Evolutionary conservation across 2,888 invertebrate genomes (phyloP), one percentile per base, ranked within the genome.

Genomic region (Thera obeliscata): DNA sequence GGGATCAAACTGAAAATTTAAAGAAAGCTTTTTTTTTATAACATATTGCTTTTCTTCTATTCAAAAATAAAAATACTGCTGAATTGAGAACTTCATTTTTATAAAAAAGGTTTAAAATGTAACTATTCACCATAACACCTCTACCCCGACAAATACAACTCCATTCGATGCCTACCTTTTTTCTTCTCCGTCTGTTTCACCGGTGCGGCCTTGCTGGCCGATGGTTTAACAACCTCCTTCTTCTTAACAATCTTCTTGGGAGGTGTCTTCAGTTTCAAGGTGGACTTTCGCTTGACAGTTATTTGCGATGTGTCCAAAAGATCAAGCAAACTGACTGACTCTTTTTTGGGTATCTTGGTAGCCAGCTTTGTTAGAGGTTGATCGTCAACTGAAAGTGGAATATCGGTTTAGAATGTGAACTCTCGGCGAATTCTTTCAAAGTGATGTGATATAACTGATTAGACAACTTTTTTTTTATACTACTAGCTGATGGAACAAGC

Each of bases 321-420:
- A 2, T 91, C 91, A 1, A 87, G 65, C 6, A 89, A 56, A 63
- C 91, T 89, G 0, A 88, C 87, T 0, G 86, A 73, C 56, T 92
- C 93, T 74, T 90, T 91, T 76, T 93, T 93, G 56, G 92, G 91
- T 43, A 87, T 76, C 82, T 88, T 91, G 52, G 80, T 87, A 0
- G 91, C 93, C 38, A 93, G 74, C 64, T 84, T 89, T 46, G 87
- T 91, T 9, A 93, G 79, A 0, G 93, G 93, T 70, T 91, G 83
- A 71, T 93, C 87, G 69, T 93, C 93, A 64, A 92, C 93, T 93
- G 81, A 22, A 74, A 74, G 8, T 12, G 0, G 9, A 41, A 65
- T 11, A 8, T 36, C 2, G 8, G 9, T 1, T 54, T 54, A 35
- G 11, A 11, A 11, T 22, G 2, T 22, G 4, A 50, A 22, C 0